Evolutionary conservation across 1,140 invertebrate genomes (phyloP).

Genomic region (Proales similis): DNA sequence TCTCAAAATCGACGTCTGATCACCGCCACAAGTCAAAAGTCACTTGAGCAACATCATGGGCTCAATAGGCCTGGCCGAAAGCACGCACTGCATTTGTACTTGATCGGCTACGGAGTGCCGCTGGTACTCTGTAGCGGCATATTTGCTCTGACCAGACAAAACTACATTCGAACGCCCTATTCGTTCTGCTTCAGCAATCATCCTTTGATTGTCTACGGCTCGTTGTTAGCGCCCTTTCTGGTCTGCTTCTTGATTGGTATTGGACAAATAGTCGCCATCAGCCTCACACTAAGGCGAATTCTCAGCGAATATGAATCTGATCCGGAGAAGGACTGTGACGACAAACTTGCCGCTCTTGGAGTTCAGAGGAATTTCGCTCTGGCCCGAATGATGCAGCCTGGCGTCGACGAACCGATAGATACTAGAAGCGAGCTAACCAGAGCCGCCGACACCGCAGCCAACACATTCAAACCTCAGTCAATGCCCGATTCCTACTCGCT

Average conservation of each 20-base stretch:
- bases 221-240: conserved; percentile 4
- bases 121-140: conserved; percentile 10
- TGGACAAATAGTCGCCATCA: conserved; percentile 10
- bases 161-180: conserved; percentile 15
- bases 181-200: conserved; percentile 22
- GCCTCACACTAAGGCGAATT: conserved; percentile 10
- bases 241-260: no score
- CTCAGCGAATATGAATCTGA: no score
- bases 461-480: no score
- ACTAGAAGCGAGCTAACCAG: no score
- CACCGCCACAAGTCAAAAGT: conserved; percentile 23
- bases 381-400: no score
- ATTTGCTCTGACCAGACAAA: conserved; percentile 15
- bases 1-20: conserved; percentile 16
- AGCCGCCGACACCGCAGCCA: no score
- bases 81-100: conserved; percentile 28
- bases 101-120: conserved; percentile 20
- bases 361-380: no score
- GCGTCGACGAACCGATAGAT: no score
- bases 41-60: background rate
- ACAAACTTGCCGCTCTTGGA: no score
- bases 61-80: conserved; percentile 1
- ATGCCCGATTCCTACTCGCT: no score
- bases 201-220: conserved; percentile 17
- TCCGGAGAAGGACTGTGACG: no score